A percentile compares a stretch with the other conserved stretches of the same genome.
Evolutionary conservation across 2,113 vertebrate genomes (phyloP).

Genomic region (Heterocephalus glaber): DNA sequence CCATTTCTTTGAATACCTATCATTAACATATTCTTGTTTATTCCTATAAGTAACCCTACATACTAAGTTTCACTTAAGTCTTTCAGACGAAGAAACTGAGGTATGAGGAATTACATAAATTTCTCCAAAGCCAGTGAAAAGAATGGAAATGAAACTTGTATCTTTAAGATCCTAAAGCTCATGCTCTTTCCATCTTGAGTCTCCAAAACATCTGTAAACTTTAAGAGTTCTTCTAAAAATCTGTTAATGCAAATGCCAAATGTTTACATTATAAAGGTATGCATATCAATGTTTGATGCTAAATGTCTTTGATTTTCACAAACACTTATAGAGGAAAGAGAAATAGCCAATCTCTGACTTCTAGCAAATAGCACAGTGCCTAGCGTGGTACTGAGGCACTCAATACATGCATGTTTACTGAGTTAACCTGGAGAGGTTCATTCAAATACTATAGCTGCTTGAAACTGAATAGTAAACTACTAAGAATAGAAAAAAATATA

Average conservation of each 20-base stretch:
- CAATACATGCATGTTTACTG: neutral
- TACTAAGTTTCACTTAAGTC: neutral
- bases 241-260: neutral
- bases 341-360: neutral
- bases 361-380: neutral
- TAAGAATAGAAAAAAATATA: neutral
- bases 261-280: neutral
- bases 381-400: neutral
- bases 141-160: neutral
- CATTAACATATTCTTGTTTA: neutral
- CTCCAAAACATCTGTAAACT: neutral
- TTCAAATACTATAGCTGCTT: neutral
- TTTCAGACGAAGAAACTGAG: neutral
- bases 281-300: neutral
- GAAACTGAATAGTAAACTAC: slow-evolving; percentile 11
- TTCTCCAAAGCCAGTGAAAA: neutral
- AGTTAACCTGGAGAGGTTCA: neutral
- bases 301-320: neutral
- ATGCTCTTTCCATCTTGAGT: neutral
- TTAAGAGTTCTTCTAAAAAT: neutral
- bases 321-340: neutral
- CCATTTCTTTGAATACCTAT: neutral
- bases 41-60: neutral
- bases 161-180: neutral
- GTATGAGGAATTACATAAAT: neutral